Evolutionary conservation across 2,797 vertebrate genomes (phyloP).

Genomic region (Amphiprion clarkii): DNA sequence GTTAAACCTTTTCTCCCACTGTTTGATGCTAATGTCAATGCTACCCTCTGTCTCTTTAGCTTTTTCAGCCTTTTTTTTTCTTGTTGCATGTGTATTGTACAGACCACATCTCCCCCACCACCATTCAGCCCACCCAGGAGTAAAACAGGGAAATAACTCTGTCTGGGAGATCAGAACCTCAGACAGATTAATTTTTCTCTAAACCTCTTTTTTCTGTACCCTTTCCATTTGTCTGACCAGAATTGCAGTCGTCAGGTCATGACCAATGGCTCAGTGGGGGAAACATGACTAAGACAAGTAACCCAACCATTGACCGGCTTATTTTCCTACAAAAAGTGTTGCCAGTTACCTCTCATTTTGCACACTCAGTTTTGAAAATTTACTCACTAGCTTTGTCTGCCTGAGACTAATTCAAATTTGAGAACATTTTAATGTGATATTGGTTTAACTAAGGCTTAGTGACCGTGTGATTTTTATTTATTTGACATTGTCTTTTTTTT

Average conservation of each 20-base stretch:
- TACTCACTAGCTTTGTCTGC: neutral
- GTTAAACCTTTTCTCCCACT: neutral
- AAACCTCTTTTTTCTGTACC: slow-evolving; percentile 4
- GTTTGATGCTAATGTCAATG: neutral
- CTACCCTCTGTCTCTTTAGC: neutral
- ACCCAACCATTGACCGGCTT: neutral
- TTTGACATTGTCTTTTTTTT: no score
- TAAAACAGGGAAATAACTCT: slow-evolving; percentile 26
- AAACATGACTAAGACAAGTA: slow-evolving; percentile 27
- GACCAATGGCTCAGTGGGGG: slow-evolving; percentile 1
- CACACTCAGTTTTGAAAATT: neutral
- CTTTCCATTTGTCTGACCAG: slow-evolving; percentile 29
- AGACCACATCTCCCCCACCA: slow-evolving; percentile 30
- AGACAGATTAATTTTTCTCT: slow-evolving; percentile 43
- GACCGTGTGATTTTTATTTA: no score
- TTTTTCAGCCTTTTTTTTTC: neutral
- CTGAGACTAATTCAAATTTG: neutral
- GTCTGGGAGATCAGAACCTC: slow-evolving; percentile 36
- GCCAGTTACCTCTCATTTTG: neutral
- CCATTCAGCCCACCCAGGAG: slow-evolving; percentile 49
- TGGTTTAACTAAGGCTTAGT: neutral
- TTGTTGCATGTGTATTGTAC: slow-evolving; percentile 12
- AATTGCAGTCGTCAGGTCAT: slow-evolving; percentile 26
- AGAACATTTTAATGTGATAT: neutral
- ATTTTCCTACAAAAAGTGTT: neutral